Evolutionary conservation across 1,140 invertebrate species (phyloP).

Genomic region (Matsumurasca onukii): DNA sequence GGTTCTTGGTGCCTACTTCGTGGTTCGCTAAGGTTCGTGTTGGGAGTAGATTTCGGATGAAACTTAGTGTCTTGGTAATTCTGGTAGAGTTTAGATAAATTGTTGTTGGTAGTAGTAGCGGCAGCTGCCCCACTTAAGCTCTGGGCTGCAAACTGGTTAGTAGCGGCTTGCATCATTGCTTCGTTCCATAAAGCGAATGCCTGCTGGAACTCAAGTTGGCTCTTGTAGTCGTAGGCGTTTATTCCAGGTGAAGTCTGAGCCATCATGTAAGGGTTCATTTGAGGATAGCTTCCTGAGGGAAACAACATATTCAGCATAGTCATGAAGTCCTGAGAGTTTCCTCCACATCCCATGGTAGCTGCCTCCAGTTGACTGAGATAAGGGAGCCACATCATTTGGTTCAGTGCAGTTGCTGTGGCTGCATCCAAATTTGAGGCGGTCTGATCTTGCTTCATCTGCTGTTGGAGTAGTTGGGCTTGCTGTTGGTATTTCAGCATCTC

Average conservation of each 20-base stretch:
- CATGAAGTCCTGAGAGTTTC: conserved; percentile 52
- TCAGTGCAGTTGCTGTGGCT: conserved; percentile 63
- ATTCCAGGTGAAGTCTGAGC: conserved; percentile 21
- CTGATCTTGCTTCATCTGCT: conserved; percentile 35
- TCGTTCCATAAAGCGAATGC: conserved; percentile 65
- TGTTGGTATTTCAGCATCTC: conserved; percentile 39
- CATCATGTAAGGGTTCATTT: conserved; percentile 30
- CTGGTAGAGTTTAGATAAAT: conserved; percentile 29
- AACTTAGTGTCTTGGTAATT: conserved; percentile 32
- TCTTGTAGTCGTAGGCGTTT: conserved; percentile 52
- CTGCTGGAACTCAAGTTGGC: conserved; percentile 54
- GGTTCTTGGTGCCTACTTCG: conserved; percentile 12
- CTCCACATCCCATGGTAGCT: conserved; percentile 41
- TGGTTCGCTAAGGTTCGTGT: neutral
- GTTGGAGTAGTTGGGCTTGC: conserved; percentile 35
- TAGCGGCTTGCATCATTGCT: conserved; percentile 47
- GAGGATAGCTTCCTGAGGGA: conserved; percentile 29
- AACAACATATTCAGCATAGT: conserved; percentile 45
- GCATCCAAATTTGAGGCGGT: conserved; percentile 53
- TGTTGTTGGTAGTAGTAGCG: conserved; percentile 11
- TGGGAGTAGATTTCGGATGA: conserved; percentile 11
- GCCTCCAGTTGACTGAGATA: conserved; percentile 63
- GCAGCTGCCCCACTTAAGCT: neutral
- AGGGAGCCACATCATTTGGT: conserved; percentile 69
- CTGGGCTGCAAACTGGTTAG: conserved; percentile 15